Base-by-base conservation (phyloP, 1,140 invertebrate genomes). In the Drosophila neocordata region DNA sequence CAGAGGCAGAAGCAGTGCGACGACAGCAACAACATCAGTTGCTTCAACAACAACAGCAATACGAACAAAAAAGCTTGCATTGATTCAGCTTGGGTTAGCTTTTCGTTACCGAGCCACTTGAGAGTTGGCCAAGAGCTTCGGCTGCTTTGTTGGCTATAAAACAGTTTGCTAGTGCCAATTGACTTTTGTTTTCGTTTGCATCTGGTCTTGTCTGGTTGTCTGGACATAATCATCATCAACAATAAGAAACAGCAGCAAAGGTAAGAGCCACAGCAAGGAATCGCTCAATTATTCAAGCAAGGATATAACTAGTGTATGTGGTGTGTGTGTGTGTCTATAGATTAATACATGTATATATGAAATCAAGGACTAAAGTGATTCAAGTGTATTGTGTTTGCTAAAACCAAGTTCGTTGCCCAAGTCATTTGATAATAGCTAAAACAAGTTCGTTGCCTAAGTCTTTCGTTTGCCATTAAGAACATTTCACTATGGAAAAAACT, bases 141-240 rank as follows among this genome's bases (percentile, higher is more conserved):
- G 57, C 65, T 67, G 41, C 15, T 8, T 48, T 48, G 41, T 48
- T 53, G 77, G 65, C 83, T 87, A 87, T 87, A 87, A 87, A 87
- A 85, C 75, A 84, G 69, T 85, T 84, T 85, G 83, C 77, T 59
- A 66, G 69, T 84, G 71, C 77, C 77, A 81, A 81, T 79, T 81
- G 83, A 87, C 81, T 87, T 87, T 87, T 84, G 80, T 84, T 87
- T 87, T 87, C 83, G 83, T 89, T 91, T 85, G 78, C 87, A 72
- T 89, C 80, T 91, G 82, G 85, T 87, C 77, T 87, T 72, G 87
- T 91, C 82, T 91, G 90, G 90, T 91, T 89, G 79, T 78, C 82
- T 77, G 74, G 77, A 63, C 80, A 88, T 74, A 61, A 68, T 38
- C 65, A 66, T 78, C 75, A 83, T 69, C 68, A 71, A 69, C 38